phyloP scores from a whole-genome alignment of 1,140 invertebrate genomes.

The Microplitis mediator region DNA sequence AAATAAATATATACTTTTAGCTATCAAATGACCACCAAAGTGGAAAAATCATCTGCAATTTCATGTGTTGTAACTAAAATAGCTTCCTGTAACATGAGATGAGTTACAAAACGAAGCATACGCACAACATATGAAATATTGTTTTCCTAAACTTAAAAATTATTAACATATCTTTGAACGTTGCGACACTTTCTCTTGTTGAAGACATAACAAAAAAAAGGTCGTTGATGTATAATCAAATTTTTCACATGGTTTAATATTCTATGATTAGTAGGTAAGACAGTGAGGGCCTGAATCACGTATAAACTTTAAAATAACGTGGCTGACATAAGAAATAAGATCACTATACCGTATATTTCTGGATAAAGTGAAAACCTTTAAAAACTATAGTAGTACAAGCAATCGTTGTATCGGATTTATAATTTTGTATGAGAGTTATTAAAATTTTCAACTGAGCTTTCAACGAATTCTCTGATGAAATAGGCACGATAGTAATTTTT shows the following conservation, averaged over 20 bases:
- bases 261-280: no score
- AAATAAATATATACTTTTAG: no score
- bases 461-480: no score
- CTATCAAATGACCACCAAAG: no score
- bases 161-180: constrained; percentile 7
- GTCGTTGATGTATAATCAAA: constrained; percentile 1
- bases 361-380: no score
- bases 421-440: neutral
- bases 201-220: neutral
- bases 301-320: no score
- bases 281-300: no score
- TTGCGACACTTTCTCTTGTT: constrained; percentile 18
- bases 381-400: no score
- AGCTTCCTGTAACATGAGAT: neutral
- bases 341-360: no score
- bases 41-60: neutral
- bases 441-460: neutral
- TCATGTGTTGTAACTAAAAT: neutral
- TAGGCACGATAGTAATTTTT: no score
- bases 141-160: neutral
- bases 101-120: neutral
- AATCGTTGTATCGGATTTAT: no score
- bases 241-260: constrained; percentile 1
- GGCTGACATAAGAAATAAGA: no score
- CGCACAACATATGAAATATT: neutral